phyloP scores from a whole-genome alignment of 2,888 invertebrate species.

The Lycophotia porphyrea region DNA sequence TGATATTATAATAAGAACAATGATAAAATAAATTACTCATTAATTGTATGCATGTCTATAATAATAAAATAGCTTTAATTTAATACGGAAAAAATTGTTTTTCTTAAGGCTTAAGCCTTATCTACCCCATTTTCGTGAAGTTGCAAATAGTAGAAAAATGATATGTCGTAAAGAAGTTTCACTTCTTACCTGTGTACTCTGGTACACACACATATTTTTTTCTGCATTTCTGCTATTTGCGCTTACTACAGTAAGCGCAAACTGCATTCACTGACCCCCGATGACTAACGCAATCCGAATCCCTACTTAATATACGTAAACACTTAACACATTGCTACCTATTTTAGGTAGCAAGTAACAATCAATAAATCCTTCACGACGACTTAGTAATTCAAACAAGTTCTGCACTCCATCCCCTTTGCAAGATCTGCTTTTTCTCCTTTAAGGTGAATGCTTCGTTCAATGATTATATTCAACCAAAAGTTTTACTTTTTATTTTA shows the following conservation, averaged over 20 bases:
- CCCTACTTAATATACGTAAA: slow-evolving; percentile 34
- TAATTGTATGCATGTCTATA: no score
- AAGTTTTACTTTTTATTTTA: neutral
- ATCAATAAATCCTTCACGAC: slow-evolving; percentile 54
- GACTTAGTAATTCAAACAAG: slow-evolving; percentile 54
- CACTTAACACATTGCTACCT: slow-evolving; percentile 50
- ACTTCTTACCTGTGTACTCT: no score
- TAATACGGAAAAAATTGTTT: no score
- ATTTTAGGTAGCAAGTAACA: slow-evolving; percentile 44
- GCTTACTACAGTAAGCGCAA: neutral
- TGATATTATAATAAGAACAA: no score
- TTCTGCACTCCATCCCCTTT: slow-evolving; percentile 30
- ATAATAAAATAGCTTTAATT: no score
- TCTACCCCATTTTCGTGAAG: no score
- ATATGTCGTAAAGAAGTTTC: no score
- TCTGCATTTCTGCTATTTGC: no score
- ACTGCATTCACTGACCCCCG: slow-evolving; percentile 25
- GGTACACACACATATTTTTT: no score
- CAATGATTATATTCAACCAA: neutral
- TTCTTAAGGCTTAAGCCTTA: no score
- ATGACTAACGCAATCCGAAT: slow-evolving; percentile 39
- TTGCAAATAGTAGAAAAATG: no score
- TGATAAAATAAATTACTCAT: no score
- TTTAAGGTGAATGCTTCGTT: slow-evolving; percentile 31
- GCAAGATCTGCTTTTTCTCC: slow-evolving; percentile 35